Percentiles rank a stretch among this genome's conserved stretches.
Evolutionary conservation across 2,797 vertebrate species (phyloP).

Genomic region (Acanthis flammea): DNA sequence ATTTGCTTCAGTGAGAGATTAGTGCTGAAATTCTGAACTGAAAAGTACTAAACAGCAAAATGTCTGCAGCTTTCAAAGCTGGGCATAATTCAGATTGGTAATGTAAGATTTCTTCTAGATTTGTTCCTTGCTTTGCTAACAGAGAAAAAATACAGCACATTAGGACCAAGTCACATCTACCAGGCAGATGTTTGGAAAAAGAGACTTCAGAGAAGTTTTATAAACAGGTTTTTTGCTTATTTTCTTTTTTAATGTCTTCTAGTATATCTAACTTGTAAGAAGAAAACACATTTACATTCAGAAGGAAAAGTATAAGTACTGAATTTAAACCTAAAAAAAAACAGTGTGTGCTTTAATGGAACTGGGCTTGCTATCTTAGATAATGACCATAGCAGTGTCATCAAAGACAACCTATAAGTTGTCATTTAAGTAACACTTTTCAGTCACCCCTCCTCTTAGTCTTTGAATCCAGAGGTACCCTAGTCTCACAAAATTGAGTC

Average conservation of each 20-base stretch:
- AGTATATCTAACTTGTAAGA: neutral
- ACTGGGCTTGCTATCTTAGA: neutral
- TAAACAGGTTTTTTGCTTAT: fast-evolving
- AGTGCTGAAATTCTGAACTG: neutral
- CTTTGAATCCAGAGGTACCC: neutral
- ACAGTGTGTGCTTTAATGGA: neutral
- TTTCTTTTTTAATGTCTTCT: neutral
- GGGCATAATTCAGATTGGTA: neutral
- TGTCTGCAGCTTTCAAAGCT: neutral
- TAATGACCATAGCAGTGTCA: neutral
- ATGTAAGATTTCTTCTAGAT: neutral
- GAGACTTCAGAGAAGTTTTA: neutral
- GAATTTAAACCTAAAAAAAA: neutral
- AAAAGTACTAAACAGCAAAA: neutral
- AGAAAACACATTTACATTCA: neutral
- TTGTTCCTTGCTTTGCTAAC: neutral
- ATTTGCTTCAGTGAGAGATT: neutral
- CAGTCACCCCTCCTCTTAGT: neutral
- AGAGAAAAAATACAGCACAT: neutral
- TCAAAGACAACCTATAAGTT: neutral
- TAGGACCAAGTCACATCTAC: neutral
- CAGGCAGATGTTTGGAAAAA: neutral
- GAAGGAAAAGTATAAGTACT: neutral
- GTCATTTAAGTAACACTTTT: neutral
- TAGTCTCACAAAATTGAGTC: neutral